Evolutionary conservation across 2,888 invertebrate species (phyloP), one percentile per base, ranked within the genome.

Genomic region (Heteromyza rotundicornis): DNA sequence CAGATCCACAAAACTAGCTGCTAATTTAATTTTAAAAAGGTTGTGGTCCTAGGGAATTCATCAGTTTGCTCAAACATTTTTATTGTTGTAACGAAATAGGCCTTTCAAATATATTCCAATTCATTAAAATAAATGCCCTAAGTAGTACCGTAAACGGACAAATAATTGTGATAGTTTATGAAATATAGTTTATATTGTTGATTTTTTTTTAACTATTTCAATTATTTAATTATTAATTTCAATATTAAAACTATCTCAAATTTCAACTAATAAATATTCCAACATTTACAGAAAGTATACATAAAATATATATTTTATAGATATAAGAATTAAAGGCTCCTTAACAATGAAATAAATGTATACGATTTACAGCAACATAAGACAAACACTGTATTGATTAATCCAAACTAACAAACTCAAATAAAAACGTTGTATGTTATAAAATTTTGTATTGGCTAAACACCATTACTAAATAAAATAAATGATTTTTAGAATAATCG

Each of bases 81-180:
- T 40, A n/a, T 40, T n/a, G 40, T 8, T 40, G 40, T 40, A 40
- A 40, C 16, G 7, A 40, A n/a, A 40, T 8, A 40, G 12, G 12
- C 32, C n/a, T 40, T 40, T 47, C 20, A 19, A 8, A 47, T 19
- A 19, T 47, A 19, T 20, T 47, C 20, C 17, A 47, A 19, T 47
- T 17, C 19, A 47, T 47, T 19, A n/a, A n/a, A n/a, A n/a, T n/a
- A 47, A 47, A 47, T 20, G 47, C 2, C 5, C 47, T 47, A 14
- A 20, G 47, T 47, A 47, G 19, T 19, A 7, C 19, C 47, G 47
- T 47, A n/a, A 27, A 32, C 44, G 36, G 51, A 52, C 52, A 40
- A 44, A 40, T 59, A 12, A 59, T 59, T 59, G 58, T 59, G 58
- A 59, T 59, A 59, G 52, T 57, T 59, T 23, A 40, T 59, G 17